Percentiles rank a stretch among this genome's conserved stretches.
phyloP scores from a whole-genome alignment of 1,140 invertebrate genomes.

The Laupala kohalensis region DNA sequence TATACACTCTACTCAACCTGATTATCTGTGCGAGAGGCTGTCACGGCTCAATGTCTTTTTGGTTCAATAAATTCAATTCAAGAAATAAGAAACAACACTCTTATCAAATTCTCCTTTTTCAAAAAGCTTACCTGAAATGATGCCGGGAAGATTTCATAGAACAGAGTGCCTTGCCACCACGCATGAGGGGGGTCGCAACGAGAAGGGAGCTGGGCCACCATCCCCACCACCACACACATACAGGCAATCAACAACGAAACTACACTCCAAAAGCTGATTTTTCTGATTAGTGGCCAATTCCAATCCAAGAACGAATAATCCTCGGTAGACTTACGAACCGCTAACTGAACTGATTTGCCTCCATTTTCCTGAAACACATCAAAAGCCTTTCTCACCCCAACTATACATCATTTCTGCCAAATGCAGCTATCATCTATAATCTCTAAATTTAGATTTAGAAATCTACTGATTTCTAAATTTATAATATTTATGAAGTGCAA shows the following conservation, averaged over 20 bases:
- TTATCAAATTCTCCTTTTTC: too few species aligned
- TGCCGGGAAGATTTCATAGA: conserved; percentile 72
- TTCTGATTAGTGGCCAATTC: conserved; percentile 66
- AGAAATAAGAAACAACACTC: too few species aligned
- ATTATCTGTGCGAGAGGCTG: too few species aligned
- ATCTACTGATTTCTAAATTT: too few species aligned
- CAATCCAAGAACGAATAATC: conserved; percentile 58
- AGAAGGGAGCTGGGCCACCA: conserved; percentile 54
- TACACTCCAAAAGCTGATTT: conserved; percentile 53
- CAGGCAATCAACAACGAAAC: conserved; percentile 52
- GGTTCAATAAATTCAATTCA: too few species aligned
- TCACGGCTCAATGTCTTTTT: too few species aligned
- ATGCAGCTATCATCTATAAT: too few species aligned
- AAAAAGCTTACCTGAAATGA: conserved; percentile 46
- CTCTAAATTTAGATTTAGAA: too few species aligned
- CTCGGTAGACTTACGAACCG: conserved; percentile 40
- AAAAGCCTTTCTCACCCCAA: too few species aligned
- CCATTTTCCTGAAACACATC: conserved; percentile 33
- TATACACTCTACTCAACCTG: too few species aligned
- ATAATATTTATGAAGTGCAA: too few species aligned
- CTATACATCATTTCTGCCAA: too few species aligned
- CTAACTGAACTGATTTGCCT: conserved; percentile 34
- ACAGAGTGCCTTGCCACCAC: conserved; percentile 69
- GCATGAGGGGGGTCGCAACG: conserved; percentile 48
- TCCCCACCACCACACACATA: conserved; percentile 49